A percentile compares a stretch with the other conserved stretches of the same genome.
Evolutionary conservation across 2,888 invertebrate genomes (phyloP).

Genomic region (Ceramica pisi): DNA sequence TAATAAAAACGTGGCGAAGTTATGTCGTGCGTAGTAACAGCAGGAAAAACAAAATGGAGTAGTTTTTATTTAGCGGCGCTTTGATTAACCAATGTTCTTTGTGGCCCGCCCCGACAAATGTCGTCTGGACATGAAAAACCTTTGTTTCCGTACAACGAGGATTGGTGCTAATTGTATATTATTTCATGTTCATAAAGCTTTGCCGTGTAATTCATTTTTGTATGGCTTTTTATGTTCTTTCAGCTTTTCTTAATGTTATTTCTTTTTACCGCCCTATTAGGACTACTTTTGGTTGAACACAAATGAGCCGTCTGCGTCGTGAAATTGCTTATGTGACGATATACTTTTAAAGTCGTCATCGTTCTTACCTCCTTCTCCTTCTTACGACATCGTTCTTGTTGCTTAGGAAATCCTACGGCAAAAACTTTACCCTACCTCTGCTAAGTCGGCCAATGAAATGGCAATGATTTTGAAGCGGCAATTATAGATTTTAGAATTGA

Average conservation of each 20-base stretch:
- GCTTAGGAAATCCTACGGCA: neutral
- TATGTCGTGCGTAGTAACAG: constrained; percentile 37
- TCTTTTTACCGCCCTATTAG: constrained; percentile 13
- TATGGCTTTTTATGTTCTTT: constrained; percentile 29
- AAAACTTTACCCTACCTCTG: neutral
- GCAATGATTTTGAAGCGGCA: too few relatives aligned
- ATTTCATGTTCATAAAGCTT: constrained; percentile 44
- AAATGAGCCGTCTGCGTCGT: neutral
- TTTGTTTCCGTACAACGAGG: constrained; percentile 50
- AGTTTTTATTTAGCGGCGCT: constrained; percentile 47
- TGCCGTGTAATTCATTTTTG: constrained; percentile 37
- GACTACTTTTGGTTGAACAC: constrained; percentile 9
- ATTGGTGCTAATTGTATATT: constrained; percentile 56
- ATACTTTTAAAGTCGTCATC: neutral
- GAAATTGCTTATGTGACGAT: constrained; percentile 20
- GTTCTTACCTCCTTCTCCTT: too few relatives aligned
- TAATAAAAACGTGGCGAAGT: constrained; percentile 37
- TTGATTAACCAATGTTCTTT: constrained; percentile 61
- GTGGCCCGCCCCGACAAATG: constrained; percentile 52
- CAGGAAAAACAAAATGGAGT: constrained; percentile 45
- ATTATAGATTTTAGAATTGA: too few relatives aligned
- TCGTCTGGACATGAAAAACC: constrained; percentile 54
- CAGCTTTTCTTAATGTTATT: constrained; percentile 5
- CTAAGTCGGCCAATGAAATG: neutral
- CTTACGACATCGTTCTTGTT: neutral